Evolutionary conservation across 2,797 vertebrate genomes (phyloP), one percentile per base, ranked within the genome.

Genomic region (Gymnothorax javanicus): DNA sequence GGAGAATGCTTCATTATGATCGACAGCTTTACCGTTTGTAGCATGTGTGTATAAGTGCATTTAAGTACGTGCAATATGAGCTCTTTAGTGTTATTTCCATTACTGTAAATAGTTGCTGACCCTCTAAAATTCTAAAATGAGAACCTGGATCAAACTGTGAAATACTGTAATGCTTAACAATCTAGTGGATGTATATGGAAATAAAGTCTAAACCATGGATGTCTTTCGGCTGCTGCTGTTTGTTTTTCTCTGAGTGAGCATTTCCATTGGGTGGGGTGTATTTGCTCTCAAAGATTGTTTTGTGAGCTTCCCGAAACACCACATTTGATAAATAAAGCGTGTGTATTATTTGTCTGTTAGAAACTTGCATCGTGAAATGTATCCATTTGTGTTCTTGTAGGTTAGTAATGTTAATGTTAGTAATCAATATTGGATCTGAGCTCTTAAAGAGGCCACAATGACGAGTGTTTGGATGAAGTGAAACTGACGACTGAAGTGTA

Each of bases 11-110:
- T 88, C 87, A 67, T 91, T 13, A 88, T 85, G 88, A 88, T 91
- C 89, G 90, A 89, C 86, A 85, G 89, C 91, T 92, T 87, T 94
- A 89, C 91, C 92, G 86, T 88, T 90, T 95, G 92, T 93, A 93
- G 89, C 88, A 90, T 95, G 91, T 95, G 92, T 95, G 90, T 90
- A 94, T 94, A 95, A 94, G 94, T 95, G 95, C 89, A 95, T 91
- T 89, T 90, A 88, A 91, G 90, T 88, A 85, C 17, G 90, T 93
- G 92, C 93, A 91, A 92, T 91, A 92, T 90, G 88, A 93, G 91
- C 92, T 89, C 90, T 92, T 93, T 86, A 73, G 81, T 93, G 85
- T 91, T 89, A 93, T 95, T 88, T 94, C 89, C 93, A 93, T 91
- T 89, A 92, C 88, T 95, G 94, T 96, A 96, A 90, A 95, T 94